Conservation (phyloP, 2,797 vertebrate species). For the Poecilia wingei region DNA sequence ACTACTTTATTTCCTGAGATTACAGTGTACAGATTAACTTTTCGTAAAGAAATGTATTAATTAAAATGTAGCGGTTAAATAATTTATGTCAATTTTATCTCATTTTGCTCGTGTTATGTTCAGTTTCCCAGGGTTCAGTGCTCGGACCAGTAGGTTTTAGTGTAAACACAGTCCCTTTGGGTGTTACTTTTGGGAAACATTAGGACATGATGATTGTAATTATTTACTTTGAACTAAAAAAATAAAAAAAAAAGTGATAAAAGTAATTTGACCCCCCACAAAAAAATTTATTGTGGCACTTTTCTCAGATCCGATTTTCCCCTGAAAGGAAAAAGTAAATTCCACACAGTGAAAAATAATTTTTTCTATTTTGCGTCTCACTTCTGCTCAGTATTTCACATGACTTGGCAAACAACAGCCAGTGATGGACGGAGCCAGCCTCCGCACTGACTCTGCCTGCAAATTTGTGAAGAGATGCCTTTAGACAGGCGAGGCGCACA, state of each 20-base stretch:
- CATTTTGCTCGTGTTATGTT: background rate
- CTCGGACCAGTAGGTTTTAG: background rate
- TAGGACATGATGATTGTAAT: background rate
- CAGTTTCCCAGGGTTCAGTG: background rate
- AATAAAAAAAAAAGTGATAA: background rate
- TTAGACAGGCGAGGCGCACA: slow-evolving; percentile 44
- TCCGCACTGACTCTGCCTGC: slow-evolving; percentile 31
- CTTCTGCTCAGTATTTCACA: background rate
- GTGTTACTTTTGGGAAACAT: background rate
- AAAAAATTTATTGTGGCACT: background rate
- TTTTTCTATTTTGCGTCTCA: background rate
- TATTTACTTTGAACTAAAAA: background rate
- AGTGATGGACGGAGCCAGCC: slow-evolving; percentile 29
- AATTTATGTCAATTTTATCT: background rate
- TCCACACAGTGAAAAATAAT: background rate
- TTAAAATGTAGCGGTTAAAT: background rate
- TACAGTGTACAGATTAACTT: background rate
- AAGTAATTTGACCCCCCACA: background rate
- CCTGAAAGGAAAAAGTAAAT: background rate
- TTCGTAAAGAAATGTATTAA: background rate
- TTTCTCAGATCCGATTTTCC: background rate
- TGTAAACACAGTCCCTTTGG: background rate
- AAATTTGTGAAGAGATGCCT: slow-evolving; percentile 57
- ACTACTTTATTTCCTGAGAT: background rate
- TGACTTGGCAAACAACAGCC: background rate